Evolutionary conservation across 2,113 vertebrate species (phyloP), one percentile per base, ranked within the genome.

Genomic region (Hemicordylus capensis): DNA sequence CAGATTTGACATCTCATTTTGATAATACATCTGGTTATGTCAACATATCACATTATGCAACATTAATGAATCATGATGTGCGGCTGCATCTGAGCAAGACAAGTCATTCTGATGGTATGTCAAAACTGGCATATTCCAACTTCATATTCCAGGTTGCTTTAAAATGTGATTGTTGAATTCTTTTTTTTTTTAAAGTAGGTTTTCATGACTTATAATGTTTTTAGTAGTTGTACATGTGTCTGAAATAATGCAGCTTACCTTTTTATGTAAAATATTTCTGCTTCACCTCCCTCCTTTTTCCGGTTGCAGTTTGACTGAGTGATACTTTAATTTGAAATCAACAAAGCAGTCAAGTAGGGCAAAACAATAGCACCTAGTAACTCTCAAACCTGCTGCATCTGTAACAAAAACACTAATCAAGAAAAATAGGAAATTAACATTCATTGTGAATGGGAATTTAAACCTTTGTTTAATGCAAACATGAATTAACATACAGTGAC

Each of bases 11-110:
- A 91, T 83, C 63, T 89, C 91, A 84, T 91, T 94, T 93, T 94
- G 90, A 93, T 91, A 93, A 89, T 90, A 89, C 84, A 78, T 89
- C 83, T 91, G 89, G 83, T 92, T 91, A 87, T 89, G 90, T 91
- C 87, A 93, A 81, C 93, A 92, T 90, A 89, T 90, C 93, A 93
- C 89, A 86, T 93, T 91, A 91, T 91, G 89, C 88, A 92, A 89
- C 91, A 93, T 90, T 91, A 90, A 92, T 0, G 87, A 91, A 94
- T 88, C 79, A 88, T 75, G 85, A 89, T 83, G 81, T 87, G 58
- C 46, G 19, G 75, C 81, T 84, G 83, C 91, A 86, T 89, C 89
- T 90, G 79, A 93, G 54, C 81, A 89, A 85, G 88, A 74, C 86
- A 84, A 92, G 74, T 91, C 88, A 87, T 92, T 80, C 85, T 87